Percentiles rank a stretch among this genome's conserved stretches.
Evolutionary conservation across 2,888 invertebrate genomes (phyloP).

Genomic region (Orchesellides sinensis): DNA sequence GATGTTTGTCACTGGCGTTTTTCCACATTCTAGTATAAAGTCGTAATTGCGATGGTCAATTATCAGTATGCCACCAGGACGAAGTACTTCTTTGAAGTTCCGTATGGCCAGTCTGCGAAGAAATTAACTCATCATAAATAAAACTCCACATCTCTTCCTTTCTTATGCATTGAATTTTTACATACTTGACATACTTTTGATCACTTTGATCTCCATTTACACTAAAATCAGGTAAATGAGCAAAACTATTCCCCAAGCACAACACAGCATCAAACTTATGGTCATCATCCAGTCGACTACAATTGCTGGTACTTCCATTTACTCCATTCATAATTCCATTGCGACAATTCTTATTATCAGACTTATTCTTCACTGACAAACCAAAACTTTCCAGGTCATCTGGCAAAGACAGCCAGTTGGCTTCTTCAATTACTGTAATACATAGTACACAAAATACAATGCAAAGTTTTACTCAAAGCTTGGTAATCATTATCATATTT

Average conservation of each 20-base stretch:
- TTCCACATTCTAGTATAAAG: conserved; percentile 85
- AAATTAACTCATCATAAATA: neutral
- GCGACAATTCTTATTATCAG: neutral
- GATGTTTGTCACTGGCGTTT: conserved; percentile 88
- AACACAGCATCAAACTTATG: conserved; percentile 90
- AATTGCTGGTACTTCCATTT: neutral
- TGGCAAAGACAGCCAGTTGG: conserved; percentile 90
- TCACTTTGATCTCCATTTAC: conserved; percentile 85
- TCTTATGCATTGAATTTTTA: neutral
- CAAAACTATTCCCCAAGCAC: conserved; percentile 93
- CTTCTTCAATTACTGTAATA: conserved; percentile 93
- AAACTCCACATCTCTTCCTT: no score
- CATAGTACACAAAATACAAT: no score
- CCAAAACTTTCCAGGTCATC: conserved; percentile 83
- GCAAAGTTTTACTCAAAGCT: no score
- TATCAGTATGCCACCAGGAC: conserved; percentile 89
- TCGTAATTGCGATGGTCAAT: conserved; percentile 96
- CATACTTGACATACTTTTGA: conserved; percentile 80
- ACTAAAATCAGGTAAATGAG: conserved; percentile 87
- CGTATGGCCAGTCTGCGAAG: conserved; percentile 80
- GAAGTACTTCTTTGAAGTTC: conserved; percentile 89
- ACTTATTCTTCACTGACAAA: neutral
- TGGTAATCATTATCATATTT: no score
- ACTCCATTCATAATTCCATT: neutral
- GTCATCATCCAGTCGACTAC: neutral